Percentiles rank a stretch among this genome's conserved stretches.
phyloP scores from a whole-genome alignment of 2,888 invertebrate genomes.

The Sycophila texana region DNA sequence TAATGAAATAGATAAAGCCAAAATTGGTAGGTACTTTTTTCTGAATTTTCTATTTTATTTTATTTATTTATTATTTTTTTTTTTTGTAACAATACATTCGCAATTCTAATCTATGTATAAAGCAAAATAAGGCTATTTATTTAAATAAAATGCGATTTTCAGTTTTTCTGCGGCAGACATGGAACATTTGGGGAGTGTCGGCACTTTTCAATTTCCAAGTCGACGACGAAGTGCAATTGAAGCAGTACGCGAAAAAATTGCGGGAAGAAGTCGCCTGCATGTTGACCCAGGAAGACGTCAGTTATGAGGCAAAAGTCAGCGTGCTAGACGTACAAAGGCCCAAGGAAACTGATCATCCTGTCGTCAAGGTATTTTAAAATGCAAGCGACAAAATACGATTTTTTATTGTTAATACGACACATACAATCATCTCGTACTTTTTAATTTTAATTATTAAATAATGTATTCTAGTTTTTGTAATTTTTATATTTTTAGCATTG shows the following conservation, averaged over 20 bases:
- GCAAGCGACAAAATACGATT: no score
- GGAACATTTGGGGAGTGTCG: constrained; percentile 71
- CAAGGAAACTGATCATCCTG: constrained; percentile 60
- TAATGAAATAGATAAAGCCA: no score
- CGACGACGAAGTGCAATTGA: constrained; percentile 66
- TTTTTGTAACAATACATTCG: no score
- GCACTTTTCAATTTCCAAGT: constrained; percentile 67
- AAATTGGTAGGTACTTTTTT: no score
- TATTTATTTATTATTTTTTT: no score
- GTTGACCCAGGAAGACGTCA: constrained; percentile 66
- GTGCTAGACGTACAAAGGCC: constrained; percentile 59
- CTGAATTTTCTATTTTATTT: no score
- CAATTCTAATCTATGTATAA: no score
- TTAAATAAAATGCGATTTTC: background rate
- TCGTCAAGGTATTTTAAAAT: constrained; percentile 62
- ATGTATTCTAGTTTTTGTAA: background rate
- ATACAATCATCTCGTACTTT: no score
- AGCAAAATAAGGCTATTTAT: background rate
- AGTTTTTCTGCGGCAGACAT: constrained; percentile 70
- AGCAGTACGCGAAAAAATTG: constrained; percentile 70
- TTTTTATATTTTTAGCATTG: background rate
- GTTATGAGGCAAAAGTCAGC: constrained; percentile 65
- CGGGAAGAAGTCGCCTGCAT: constrained; percentile 68
- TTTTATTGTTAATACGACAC: no score
- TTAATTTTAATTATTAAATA: background rate